Evolutionary conservation across 2,113 vertebrate genomes (phyloP).

Genomic region (Colistium nudipinnis): DNA sequence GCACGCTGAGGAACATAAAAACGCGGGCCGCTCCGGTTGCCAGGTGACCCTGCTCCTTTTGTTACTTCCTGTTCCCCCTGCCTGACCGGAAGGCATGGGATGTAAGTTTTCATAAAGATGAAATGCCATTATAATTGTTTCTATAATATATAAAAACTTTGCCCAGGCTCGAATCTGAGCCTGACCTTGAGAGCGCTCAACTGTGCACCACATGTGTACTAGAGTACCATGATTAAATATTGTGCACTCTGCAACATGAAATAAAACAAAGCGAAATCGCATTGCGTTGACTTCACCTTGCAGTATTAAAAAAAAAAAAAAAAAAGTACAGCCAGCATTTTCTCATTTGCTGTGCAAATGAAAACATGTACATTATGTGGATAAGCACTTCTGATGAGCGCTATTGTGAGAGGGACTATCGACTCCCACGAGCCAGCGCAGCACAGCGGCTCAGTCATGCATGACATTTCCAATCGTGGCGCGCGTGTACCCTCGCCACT

Average conservation of each 20-base stretch:
- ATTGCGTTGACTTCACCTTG: not conserved
- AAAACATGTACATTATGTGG: conserved; percentile 38
- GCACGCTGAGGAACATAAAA: conserved; percentile 52
- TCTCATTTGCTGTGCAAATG: conserved; percentile 43
- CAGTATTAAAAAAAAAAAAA: not conserved
- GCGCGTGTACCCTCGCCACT: conserved; percentile 3
- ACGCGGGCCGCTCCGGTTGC: conserved; percentile 11
- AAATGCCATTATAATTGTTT: no score
- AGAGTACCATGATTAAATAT: no score
- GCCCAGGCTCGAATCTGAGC: not conserved
- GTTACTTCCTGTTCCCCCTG: not conserved
- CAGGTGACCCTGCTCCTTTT: conserved; percentile 14
- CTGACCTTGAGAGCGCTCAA: not conserved
- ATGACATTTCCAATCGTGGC: conserved; percentile 29
- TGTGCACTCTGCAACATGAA: no score
- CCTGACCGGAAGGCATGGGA: not conserved
- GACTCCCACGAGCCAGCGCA: conserved; percentile 35
- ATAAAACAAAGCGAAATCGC: no score
- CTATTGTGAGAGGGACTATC: conserved; percentile 13
- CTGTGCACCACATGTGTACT: no score
- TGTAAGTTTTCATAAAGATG: conserved; percentile 8
- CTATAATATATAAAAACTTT: no score
- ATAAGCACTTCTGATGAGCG: conserved; percentile 45
- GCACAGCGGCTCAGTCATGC: conserved; percentile 48
- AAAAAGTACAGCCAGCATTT: conserved; percentile 15